These are phyloP conservation scores for Cremastinae sp. DNA, from an alignment of 2,888 invertebrate genomes.

Conservation along the genomic window DNA sequence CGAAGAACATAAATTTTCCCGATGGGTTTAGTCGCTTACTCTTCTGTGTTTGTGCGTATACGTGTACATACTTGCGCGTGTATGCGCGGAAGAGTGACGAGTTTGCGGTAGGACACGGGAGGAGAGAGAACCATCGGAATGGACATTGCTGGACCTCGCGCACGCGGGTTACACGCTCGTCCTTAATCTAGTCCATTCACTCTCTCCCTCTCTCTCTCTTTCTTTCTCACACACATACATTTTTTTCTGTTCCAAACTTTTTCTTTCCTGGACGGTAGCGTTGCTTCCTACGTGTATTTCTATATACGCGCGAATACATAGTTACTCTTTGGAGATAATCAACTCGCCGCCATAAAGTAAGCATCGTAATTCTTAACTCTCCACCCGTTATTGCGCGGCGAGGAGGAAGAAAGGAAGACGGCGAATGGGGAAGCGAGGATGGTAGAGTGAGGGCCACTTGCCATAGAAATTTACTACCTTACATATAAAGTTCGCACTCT, in stretches of 20 bases:
- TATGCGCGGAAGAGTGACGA: not conserved
- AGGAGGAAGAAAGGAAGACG: conserved; percentile 4
- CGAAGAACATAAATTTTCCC: conserved; percentile 51
- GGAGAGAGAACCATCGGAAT: conserved; percentile 47
- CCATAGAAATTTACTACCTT: conserved; percentile 63
- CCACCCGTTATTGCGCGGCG: conserved; percentile 58
- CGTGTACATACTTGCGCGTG: not conserved
- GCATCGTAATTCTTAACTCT: conserved; percentile 64
- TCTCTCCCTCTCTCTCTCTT: conserved; percentile 18
- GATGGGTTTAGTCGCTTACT: conserved; percentile 48
- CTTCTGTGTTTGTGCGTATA: conserved; percentile 36
- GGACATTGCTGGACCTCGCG: conserved; percentile 24
- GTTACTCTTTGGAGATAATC: conserved; percentile 61
- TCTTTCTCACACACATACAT: too few relatives aligned
- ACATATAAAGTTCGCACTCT: conserved; percentile 46
- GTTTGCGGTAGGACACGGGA: conserved; percentile 37
- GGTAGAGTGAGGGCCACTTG: conserved; percentile 45
- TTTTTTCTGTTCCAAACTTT: too few relatives aligned
- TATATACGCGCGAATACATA: conserved; percentile 33
- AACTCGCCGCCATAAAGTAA: conserved; percentile 63
- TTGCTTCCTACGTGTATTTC: conserved; percentile 24
- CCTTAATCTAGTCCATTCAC: conserved; percentile 47
- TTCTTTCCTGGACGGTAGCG: conserved; percentile 8
- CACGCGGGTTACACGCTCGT: conserved; percentile 56
- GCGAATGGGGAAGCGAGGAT: conserved; percentile 15